Percentiles rank a stretch among this genome's conserved stretches.
Evolutionary conservation across 2,888 invertebrate genomes (phyloP).

Genomic region (Erebia epiphron): DNA sequence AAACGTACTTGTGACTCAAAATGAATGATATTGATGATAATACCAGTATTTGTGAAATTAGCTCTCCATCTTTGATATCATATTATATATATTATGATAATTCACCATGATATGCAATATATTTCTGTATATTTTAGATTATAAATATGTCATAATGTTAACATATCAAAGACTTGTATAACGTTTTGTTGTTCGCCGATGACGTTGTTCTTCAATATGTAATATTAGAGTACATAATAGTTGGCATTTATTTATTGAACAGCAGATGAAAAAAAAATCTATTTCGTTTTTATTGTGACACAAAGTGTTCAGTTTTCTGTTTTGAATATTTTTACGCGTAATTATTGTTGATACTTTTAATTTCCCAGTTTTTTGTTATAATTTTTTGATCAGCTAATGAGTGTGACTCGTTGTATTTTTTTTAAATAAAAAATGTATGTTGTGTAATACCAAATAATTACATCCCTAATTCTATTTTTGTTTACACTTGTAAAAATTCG

Average conservation of each 20-base stretch:
- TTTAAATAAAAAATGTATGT: conserved; percentile 59
- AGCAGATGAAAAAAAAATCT: conserved; percentile 50
- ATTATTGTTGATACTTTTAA: conserved; percentile 58
- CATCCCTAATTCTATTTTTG: conserved; percentile 68
- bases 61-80: conserved; percentile 5
- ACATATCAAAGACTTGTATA: conserved; percentile 68
- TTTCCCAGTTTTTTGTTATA: conserved; percentile 50
- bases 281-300: conserved; percentile 58
- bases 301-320: conserved; percentile 71
- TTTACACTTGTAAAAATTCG: conserved; percentile 69
- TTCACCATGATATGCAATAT: conserved; percentile 76
- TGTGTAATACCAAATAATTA: conserved; percentile 80
- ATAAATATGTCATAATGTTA: conserved; percentile 53
- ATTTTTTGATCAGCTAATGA: conserved; percentile 61
- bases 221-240: conserved; percentile 56
- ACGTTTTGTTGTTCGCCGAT: conserved; percentile 42
- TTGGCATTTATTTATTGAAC: conserved; percentile 55
- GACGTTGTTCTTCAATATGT: conserved; percentile 55
- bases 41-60: not conserved
- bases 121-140: conserved; percentile 69
- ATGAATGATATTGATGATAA: too few species aligned
- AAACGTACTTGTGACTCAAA: too few species aligned
- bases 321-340: conserved; percentile 63
- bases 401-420: conserved; percentile 72
- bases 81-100: conserved; percentile 47